Percentiles rank a stretch among this genome's conserved stretches.
phyloP scores from a whole-genome alignment of 2,888 invertebrate species.

The Heliconius charithonia region DNA sequence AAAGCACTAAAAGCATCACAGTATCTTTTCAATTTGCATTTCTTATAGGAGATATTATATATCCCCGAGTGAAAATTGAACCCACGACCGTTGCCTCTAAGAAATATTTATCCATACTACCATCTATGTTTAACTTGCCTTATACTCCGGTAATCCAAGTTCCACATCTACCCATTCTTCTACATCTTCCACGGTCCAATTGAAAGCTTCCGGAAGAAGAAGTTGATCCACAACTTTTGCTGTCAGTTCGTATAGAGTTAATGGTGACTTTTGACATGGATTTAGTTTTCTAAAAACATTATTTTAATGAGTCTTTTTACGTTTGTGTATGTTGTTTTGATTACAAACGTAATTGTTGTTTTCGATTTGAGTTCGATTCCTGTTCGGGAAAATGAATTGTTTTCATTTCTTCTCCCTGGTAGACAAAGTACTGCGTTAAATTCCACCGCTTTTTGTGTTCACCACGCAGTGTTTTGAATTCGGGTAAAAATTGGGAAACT shows the following conservation, averaged over 20 bases:
- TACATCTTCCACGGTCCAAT: slow-evolving; percentile 77
- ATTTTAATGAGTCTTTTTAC: too few species aligned
- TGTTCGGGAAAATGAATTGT: not conserved
- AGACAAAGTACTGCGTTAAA: not conserved
- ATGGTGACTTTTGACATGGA: slow-evolving; percentile 59
- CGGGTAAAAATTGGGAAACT: too few species aligned
- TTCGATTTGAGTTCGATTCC: not conserved
- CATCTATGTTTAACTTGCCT: slow-evolving; percentile 57
- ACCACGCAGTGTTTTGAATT: not conserved
- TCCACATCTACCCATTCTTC: slow-evolving; percentile 72
- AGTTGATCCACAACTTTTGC: slow-evolving; percentile 70
- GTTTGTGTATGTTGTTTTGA: too few species aligned
- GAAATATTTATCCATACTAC: too few species aligned
- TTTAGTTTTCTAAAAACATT: slow-evolving; percentile 58
- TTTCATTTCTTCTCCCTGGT: not conserved
- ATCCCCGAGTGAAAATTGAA: not conserved
- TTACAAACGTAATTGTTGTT: not conserved
- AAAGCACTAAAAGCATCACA: too few species aligned
- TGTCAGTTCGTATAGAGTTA: slow-evolving; percentile 73
- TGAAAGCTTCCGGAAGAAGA: slow-evolving; percentile 67
- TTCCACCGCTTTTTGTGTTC: too few species aligned
- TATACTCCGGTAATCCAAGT: slow-evolving; percentile 79
- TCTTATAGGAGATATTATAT: not conserved
- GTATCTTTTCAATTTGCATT: too few species aligned
- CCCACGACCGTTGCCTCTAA: not conserved